Percentiles rank a stretch among this genome's conserved stretches.
Evolutionary conservation across 2,797 vertebrate genomes (phyloP).

Genomic region (Leuciscus waleckii): DNA sequence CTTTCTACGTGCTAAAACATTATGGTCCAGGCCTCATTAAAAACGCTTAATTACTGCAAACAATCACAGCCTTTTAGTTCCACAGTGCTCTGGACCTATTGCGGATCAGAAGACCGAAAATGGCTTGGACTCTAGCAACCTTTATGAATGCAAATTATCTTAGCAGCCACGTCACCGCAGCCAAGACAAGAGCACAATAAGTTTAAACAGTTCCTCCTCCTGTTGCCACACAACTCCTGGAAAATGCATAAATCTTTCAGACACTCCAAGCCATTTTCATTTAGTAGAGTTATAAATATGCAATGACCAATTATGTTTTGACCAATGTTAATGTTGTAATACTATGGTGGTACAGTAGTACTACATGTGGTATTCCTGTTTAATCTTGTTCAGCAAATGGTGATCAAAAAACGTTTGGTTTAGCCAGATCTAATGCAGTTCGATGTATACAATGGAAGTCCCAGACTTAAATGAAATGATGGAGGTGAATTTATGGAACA

Average conservation of each 20-base stretch:
- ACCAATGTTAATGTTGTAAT: neutral
- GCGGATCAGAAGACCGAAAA: conserved; percentile 27
- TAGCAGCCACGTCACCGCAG: conserved; percentile 22
- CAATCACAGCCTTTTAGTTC: conserved; percentile 31
- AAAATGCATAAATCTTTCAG: neutral
- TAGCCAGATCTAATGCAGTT: neutral
- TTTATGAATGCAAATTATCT: conserved; percentile 46
- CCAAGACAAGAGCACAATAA: conserved; percentile 17
- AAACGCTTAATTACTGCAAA: conserved; percentile 49
- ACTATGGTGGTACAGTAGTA: neutral
- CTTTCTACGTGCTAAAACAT: conserved; percentile 36
- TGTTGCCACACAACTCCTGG: neutral
- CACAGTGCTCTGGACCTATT: conserved; percentile 24
- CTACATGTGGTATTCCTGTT: neutral
- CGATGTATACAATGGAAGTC: neutral
- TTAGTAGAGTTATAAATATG: neutral
- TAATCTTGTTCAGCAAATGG: neutral
- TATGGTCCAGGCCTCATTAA: conserved; percentile 50
- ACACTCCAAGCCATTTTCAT: neutral
- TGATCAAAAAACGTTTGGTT: neutral
- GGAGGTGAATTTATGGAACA: neutral
- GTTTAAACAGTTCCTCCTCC: conserved; percentile 14
- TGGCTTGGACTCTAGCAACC: neutral
- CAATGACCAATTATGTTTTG: conserved; percentile 9
- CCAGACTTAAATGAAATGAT: neutral